These are phyloP conservation scores for Drosophila longiperda DNA, from an alignment of 2,888 invertebrate species.

Conservation along the genomic window DNA sequence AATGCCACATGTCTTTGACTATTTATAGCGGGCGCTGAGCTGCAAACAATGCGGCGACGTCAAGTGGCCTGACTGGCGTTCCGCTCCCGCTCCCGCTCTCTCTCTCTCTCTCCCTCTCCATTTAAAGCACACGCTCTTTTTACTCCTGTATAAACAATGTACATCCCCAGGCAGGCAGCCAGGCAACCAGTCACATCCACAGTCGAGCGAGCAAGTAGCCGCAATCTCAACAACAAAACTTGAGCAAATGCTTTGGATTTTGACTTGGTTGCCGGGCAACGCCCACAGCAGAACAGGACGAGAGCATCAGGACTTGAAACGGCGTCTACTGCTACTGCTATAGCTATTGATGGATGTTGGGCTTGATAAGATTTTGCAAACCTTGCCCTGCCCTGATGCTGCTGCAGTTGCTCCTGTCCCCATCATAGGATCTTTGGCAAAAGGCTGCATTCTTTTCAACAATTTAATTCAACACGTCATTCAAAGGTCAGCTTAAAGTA, in stretches of 20 bases:
- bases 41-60: slow-evolving; percentile 71
- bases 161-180: background rate
- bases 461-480: background rate
- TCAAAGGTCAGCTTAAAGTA: background rate
- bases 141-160: background rate
- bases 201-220: background rate
- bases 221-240: slow-evolving; percentile 31
- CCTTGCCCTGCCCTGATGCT: background rate
- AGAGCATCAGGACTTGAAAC: slow-evolving; percentile 34
- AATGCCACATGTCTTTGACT: slow-evolving; percentile 66
- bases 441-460: background rate
- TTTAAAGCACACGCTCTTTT: too few relatives aligned
- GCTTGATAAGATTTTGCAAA: slow-evolving; percentile 22
- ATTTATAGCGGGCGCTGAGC: slow-evolving; percentile 74
- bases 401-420: background rate
- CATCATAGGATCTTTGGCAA: background rate
- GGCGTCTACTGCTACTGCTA: slow-evolving; percentile 5
- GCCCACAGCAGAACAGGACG: slow-evolving; percentile 31
- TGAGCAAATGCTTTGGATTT: slow-evolving; percentile 31
- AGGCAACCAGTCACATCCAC: slow-evolving; percentile 4
- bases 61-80: slow-evolving; percentile 56
- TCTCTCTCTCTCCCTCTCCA: background rate
- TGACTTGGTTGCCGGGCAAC: slow-evolving; percentile 25
- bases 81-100: background rate
- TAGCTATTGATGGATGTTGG: slow-evolving; percentile 8